phyloP scores from a whole-genome alignment of 1,140 invertebrate genomes.

The Bradynema listronoti region DNA sequence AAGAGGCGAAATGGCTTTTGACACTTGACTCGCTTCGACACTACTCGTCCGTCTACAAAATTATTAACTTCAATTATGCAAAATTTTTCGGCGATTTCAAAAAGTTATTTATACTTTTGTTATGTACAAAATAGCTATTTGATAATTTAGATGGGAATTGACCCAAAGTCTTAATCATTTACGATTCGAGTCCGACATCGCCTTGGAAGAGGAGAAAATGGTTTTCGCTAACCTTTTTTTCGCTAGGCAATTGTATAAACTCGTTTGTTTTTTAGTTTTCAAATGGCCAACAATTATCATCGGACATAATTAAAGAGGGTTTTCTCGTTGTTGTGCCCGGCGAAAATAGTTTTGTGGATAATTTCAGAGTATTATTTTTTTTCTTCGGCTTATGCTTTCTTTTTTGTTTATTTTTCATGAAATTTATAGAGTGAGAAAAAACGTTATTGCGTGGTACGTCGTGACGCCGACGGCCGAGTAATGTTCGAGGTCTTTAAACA shows the following conservation, averaged over 20 bases:
- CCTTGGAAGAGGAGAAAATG: constrained; percentile 33
- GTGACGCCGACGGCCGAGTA: constrained; percentile 20
- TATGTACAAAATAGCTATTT: no score
- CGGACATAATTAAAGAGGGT: constrained; percentile 33
- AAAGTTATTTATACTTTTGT: constrained; percentile 21
- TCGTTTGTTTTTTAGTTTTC: constrained; percentile 8
- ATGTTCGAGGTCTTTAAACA: constrained; percentile 36
- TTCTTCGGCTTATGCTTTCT: background rate
- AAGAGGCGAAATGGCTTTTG: constrained; percentile 32
- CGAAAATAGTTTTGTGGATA: constrained; percentile 39
- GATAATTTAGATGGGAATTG: constrained; percentile 21
- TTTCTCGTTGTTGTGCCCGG: constrained; percentile 40
- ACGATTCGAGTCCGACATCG: constrained; percentile 31
- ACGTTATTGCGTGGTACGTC: constrained; percentile 34
- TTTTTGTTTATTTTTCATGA: no score
- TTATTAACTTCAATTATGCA: constrained; percentile 40
- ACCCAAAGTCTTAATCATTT: constrained; percentile 14
- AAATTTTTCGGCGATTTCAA: constrained; percentile 43
- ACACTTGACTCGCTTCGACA: constrained; percentile 27
- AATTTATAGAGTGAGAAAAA: constrained; percentile 30
- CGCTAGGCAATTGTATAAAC: constrained; percentile 1
- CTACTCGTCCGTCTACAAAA: constrained; percentile 33
- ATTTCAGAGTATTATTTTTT: constrained; percentile 26
- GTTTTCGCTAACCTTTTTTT: background rate
- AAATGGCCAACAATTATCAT: constrained; percentile 13